Evolutionary conservation across 2,113 vertebrate species (phyloP).

Genomic region (Tyto alba): DNA sequence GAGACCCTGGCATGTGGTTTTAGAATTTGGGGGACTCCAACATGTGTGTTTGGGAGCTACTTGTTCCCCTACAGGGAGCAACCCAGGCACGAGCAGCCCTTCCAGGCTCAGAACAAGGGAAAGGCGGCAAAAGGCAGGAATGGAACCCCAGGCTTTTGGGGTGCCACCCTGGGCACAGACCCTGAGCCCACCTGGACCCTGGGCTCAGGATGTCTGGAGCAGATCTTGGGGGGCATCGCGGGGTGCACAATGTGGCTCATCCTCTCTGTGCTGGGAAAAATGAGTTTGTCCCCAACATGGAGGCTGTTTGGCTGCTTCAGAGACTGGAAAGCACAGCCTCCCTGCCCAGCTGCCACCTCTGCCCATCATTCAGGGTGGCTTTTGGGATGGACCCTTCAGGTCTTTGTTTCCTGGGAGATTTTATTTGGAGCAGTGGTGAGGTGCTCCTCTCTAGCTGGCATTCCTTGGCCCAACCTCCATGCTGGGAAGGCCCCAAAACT

Average conservation of each 20-base stretch:
- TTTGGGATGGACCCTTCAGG: not conserved
- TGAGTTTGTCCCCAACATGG: not conserved
- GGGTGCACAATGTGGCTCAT: not conserved
- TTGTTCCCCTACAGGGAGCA: not conserved
- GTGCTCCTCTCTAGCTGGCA: not conserved
- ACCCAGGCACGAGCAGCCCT: rapidly evolving
- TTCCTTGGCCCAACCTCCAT: rapidly evolving
- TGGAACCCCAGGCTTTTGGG: not conserved
- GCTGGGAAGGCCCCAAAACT: not conserved
- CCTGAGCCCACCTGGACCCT: not conserved
- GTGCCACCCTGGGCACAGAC: not conserved
- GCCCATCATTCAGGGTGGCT: not conserved
- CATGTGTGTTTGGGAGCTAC: rapidly evolving
- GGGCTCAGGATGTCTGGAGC: not conserved
- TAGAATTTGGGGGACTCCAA: not conserved
- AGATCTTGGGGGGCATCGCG: rapidly evolving
- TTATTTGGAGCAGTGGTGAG: not conserved
- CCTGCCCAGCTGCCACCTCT: not conserved
- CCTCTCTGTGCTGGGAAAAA: not conserved
- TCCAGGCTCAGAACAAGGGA: not conserved
- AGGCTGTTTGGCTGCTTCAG: not conserved
- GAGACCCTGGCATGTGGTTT: not conserved
- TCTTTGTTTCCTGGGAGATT: not conserved
- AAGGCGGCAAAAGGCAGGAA: not conserved
- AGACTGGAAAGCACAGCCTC: not conserved